These are phyloP conservation scores for Zaprionus kolodkinae DNA, from an alignment of 1,140 invertebrate genomes.

Conservation along the genomic window DNA sequence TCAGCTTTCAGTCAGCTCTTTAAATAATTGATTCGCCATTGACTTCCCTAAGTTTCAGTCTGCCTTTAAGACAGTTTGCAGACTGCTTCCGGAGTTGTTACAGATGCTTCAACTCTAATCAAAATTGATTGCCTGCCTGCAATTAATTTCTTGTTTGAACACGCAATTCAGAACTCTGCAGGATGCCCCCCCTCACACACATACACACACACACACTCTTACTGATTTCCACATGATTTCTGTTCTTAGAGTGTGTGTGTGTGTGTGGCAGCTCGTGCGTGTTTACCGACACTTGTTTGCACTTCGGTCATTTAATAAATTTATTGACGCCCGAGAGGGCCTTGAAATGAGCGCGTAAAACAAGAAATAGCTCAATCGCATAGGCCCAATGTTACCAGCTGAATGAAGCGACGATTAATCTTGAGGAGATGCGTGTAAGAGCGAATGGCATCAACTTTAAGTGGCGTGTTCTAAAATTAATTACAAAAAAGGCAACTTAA, in stretches of 20 bases:
- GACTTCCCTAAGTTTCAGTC: conserved; percentile 3
- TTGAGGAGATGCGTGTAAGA: not conserved
- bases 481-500: not conserved
- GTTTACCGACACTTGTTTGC: conserved; percentile 54
- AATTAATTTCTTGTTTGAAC: conserved; percentile 79
- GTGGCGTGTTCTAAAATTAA: not conserved
- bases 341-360: conserved; percentile 52
- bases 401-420: conserved; percentile 10
- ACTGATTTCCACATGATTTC: conserved; percentile 62
- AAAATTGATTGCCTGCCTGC: conserved; percentile 76
- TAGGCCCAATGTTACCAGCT: conserved; percentile 16
- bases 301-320: conserved; percentile 76
- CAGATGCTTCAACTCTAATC: conserved; percentile 66
- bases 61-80: conserved; percentile 17
- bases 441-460: not conserved
- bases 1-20: conserved; percentile 10
- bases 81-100: conserved; percentile 33
- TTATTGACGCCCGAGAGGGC: conserved; percentile 61
- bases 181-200: conserved; percentile 2
- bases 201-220: conserved; percentile 33
- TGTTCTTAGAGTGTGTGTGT: conserved; percentile 33
- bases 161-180: conserved; percentile 69
- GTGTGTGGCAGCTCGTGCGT: conserved; percentile 37
- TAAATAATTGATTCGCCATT: conserved; percentile 25
- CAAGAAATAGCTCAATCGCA: not conserved